Evolutionary conservation across 35 echinoderm and acorn worm genomes (phyloP), one percentile per base, ranked within the genome.

Genomic region (Acanthaster planci): DNA sequence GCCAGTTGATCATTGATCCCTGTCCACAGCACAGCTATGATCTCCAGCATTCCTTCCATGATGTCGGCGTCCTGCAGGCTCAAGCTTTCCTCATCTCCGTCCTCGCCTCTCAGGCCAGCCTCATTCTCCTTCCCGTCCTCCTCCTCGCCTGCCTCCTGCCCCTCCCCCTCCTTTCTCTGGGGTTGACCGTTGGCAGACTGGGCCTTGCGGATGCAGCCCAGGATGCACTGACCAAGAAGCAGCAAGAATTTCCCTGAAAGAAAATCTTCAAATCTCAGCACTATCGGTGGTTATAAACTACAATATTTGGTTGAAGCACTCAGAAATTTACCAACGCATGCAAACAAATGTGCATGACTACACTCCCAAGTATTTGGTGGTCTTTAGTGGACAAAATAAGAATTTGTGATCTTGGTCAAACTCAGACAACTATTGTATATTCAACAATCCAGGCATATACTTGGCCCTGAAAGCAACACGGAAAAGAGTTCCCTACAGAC

Each of bases 1-100:
- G 79, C 67, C 40, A 97, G 78, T 29, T 93, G 64, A 15, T 75
- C 47, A 40, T 55, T 84, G 79, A 93, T 94, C 1, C 85, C 86
- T 30, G 96, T 87, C 96, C 91, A 99, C 8, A 99, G 58, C 17
- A 99, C 88, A 42, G 89, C 96, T 23, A 99, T 86, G 27, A 91
- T 91, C 67, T 99, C 96, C 77, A 99, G 77, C 92, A 99, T 93
- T 29, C 96, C 96, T 22, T 94, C 92, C 56, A 99, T 89, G 2
- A 99, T 83, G 37, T 99, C 92, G 21, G 38, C 88, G 76, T 99
- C 96, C 57, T 92, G 89, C 8, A 97, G 68, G 21, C 88, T 81
- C 79, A 99, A 56, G 0, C 54, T 87, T 40, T 91, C 82, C 40
- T 93, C 91, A 60, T 91, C 83, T 36, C 83, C 86, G 0, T 88